Conservation (phyloP, 2,888 invertebrate genomes). For the Lepidocyrtoides sp. region DNA sequence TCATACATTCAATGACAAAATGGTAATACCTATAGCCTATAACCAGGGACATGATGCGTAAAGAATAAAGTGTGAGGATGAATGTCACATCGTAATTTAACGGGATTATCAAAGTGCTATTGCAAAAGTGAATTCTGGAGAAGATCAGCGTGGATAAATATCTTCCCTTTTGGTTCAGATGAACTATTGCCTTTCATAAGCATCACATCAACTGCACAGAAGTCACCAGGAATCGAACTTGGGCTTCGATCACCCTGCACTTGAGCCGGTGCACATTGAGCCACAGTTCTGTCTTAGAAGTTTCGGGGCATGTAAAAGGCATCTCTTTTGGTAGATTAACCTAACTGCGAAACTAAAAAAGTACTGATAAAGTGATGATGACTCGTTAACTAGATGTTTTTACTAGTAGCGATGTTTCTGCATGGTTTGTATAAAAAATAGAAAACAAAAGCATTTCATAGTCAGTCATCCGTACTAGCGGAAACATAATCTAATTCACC, state of each 20-base stretch:
- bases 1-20: no score
- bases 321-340: no score
- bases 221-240: neutral
- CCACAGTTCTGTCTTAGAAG: neutral
- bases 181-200: constrained; percentile 20
- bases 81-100: neutral
- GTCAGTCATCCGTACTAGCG: neutral
- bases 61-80: neutral
- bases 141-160: neutral
- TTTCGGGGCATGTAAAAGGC: no score
- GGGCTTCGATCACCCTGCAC: neutral
- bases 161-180: constrained; percentile 8
- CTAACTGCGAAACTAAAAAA: no score
- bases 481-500: neutral
- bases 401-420: no score
- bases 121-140: neutral
- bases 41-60: no score
- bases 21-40: no score
- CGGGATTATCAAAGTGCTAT: neutral
- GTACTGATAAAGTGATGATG: neutral
- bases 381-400: neutral
- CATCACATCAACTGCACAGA: constrained; percentile 15
- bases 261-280: neutral
- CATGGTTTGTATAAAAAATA: no score
- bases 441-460: neutral